Conservation (phyloP, 2,888 invertebrate genomes). For the Antheraea yamamai region DNA sequence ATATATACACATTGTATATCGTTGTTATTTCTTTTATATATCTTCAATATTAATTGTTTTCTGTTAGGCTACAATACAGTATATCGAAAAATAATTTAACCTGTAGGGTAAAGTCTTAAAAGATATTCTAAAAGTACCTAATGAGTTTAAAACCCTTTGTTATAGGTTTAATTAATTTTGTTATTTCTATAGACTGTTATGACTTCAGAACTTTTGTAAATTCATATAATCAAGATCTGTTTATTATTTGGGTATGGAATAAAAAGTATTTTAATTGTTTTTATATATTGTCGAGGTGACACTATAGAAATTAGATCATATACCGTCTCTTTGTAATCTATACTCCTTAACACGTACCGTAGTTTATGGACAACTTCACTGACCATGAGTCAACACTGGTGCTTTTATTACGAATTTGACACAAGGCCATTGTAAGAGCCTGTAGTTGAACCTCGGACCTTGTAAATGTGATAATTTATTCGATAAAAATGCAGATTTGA, state of each 20-base stretch:
- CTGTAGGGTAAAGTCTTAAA: too few species aligned
- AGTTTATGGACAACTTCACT: background rate
- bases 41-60: too few species aligned
- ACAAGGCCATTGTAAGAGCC: background rate
- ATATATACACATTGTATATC: too few species aligned
- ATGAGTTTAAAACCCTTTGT: background rate
- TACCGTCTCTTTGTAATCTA: background rate
- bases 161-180: background rate
- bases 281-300: background rate
- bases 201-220: too few species aligned
- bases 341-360: too few species aligned
- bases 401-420: background rate
- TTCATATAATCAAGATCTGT: too few species aligned
- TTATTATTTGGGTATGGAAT: too few species aligned
- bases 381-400: background rate
- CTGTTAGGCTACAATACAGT: too few species aligned
- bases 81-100: too few species aligned
- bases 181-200: too few species aligned
- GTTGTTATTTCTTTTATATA: too few species aligned
- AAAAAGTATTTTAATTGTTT: background rate
- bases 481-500: background rate
- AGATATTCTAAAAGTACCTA: too few species aligned
- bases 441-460: background rate
- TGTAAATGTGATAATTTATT: slow-evolving; percentile 3
- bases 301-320: background rate